Base-by-base conservation (phyloP, 1,140 invertebrate genomes). In the Drosophila sp. region DNA sequence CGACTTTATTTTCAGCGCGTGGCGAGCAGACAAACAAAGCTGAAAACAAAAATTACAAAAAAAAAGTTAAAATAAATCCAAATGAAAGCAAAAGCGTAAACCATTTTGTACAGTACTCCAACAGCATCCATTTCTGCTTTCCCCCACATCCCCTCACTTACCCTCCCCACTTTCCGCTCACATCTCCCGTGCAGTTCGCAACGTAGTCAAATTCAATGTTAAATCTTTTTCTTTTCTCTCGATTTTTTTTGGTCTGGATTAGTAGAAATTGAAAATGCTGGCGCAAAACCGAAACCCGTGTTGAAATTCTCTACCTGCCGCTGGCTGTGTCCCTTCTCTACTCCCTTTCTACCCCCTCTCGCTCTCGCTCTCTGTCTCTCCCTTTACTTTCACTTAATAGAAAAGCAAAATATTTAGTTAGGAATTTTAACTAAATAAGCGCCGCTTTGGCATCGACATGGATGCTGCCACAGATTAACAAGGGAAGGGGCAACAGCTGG, bases 401-500 rank as follows among this genome's bases (percentile, higher is more conserved):
- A 87, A 87, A 81, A 78, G 32, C 46, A 62, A 78, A 87, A 89
- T 79, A 82, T 89, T 82, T 79, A 78, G 82, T 78, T 79, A 51
- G 69, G 67, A 81, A 81, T 82, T 89, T 79, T 16, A 65, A 67
- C 77, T 57, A 62, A 78, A 64, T 64, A 59, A 50, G 40, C 48
- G 29, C 3, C 14, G 54, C 43, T 36, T 36, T 53, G 4, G 41
- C 57, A 61, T 36, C 57, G 43, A 14, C 43, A 61, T 61, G 18
- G 45, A 11, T 50, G 56, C 56, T 45, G 18, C 25, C 40, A 56
- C 14, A 25, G 45, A 61, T 64, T 54, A 25, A 46, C 25, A 46
- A 38, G 16, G 25, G 34, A 34, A 34, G n/a, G n/a, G 11, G 11
- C 4, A 13, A 14, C 16, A 21, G 21, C 0, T 0, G 7, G 18